Base-by-base conservation (phyloP, 2,113 vertebrate genomes). In the Aptenodytes patagonicus region DNA sequence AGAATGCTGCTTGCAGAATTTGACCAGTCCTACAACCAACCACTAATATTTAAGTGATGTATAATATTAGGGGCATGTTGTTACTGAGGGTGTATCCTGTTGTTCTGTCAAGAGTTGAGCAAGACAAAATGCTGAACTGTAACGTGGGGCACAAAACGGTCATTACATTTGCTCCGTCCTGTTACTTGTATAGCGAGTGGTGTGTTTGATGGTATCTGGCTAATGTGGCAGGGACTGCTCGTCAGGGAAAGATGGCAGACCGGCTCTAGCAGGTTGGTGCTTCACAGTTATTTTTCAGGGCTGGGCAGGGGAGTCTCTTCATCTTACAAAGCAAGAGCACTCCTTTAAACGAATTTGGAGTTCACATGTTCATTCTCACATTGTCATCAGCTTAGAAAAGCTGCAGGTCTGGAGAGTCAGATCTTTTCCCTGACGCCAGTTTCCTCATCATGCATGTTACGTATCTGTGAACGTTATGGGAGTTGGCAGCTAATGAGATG, bases 1-100 rank as follows among this genome's bases (percentile, higher is more conserved):
- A 78, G 93, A 93, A 96, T 78, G 92, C 71, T 51, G 66, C 38
- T 95, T 85, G 82, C 73, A 90, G 70, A 68, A 90, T 51, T 13
- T 66, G 73, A 25, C 71, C 68, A 58, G 79, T 83, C 75, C 46
- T 44, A 32, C 71, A 73, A 71, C 26, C 76, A 42, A 58, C 70
- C 54, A 29, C 87, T n/a, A 54, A 80, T 15, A 60, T 77, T 88
- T 77, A 22, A 77, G 79, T 18, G 54, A 88, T 80, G 62, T 32
- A 16, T 76, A 52, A 6, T 18, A 77, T 88, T 54, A 75, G 64
- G 57, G 38, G 38, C 34, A 28, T 19, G 47, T 62, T n/a, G 64
- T 57, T 52, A 26, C 68, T 21, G 68, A 29, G 81, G n/a, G 73
- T 24, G 78, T 64, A 72, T 49, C 66, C 64, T 86, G 68, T 62